A percentile compares a stretch with the other conserved stretches of the same genome.
These are phyloP conservation scores for Venustoraphidia nigricollis DNA, from an alignment of 2,888 invertebrate species.

Conservation along the genomic window DNA sequence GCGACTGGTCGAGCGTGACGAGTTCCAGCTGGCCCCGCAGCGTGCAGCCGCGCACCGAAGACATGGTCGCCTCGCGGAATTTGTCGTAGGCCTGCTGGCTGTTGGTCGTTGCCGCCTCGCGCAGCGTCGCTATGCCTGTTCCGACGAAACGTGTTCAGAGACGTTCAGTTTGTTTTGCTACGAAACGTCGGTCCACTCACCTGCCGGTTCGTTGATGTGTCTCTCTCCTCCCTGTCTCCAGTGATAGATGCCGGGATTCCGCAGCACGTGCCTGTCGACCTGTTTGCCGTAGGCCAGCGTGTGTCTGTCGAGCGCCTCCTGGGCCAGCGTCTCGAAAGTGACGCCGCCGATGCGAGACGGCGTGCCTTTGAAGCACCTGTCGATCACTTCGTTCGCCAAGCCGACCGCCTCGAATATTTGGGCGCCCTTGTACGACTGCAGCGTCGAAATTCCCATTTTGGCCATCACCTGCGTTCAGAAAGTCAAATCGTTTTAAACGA, in stretches of 20 bases:
- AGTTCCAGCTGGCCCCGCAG: constrained; percentile 88
- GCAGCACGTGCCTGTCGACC: constrained; percentile 55
- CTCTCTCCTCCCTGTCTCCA: constrained; percentile 96
- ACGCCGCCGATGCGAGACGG: constrained; percentile 73
- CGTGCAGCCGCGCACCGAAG: constrained; percentile 73
- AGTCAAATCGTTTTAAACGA: too few species aligned
- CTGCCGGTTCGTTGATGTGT: constrained; percentile 88
- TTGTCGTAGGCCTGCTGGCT: constrained; percentile 59
- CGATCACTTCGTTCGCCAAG: constrained; percentile 77
- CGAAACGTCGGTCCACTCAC: constrained; percentile 28
- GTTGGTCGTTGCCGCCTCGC: constrained; percentile 3
- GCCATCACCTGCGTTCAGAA: constrained; percentile 59
- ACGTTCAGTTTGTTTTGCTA: too few species aligned
- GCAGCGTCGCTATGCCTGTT: constrained; percentile 23
- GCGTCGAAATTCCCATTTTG: constrained; percentile 98
- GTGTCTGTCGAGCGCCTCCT: constrained; percentile 72
- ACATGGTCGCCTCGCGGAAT: constrained; percentile 72
- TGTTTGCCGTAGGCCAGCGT: constrained; percentile 54
- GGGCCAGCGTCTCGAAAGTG: constrained; percentile 72
- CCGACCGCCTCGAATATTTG: constrained; percentile 99
- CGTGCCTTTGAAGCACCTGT: constrained; percentile 78
- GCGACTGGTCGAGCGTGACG: constrained; percentile 56
- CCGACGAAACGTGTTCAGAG: too few species aligned
- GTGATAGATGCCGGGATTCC: constrained; percentile 82
- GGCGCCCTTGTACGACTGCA: constrained; percentile 97